These are phyloP conservation scores for Agapostemon virescens DNA, from an alignment of 2,888 invertebrate genomes.

Conservation along the genomic window DNA sequence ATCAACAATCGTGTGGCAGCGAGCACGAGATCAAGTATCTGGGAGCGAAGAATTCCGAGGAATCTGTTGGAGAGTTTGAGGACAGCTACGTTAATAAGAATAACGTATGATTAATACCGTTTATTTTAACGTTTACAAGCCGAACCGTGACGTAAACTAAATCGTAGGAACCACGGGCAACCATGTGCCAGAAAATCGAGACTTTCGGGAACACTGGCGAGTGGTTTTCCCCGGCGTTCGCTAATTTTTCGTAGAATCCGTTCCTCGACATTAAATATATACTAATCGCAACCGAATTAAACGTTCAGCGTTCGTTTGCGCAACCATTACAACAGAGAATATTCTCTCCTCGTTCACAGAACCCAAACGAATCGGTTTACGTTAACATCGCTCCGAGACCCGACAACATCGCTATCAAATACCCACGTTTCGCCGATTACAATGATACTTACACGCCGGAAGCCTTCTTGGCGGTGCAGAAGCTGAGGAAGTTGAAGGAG, in stretches of 20 bases:
- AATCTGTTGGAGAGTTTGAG: constrained; percentile 35
- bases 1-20: constrained; percentile 12
- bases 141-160: constrained; percentile 5
- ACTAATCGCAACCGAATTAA: not conserved
- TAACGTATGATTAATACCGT: constrained; percentile 34
- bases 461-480: constrained; percentile 60
- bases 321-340: not conserved
- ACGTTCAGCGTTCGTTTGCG: not conserved
- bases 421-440: constrained; percentile 29
- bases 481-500: constrained; percentile 66
- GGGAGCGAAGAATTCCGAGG: constrained; percentile 41
- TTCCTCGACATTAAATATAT: not conserved
- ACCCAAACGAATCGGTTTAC: constrained; percentile 21
- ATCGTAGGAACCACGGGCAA: not conserved
- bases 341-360: not conserved
- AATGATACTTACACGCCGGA: constrained; percentile 52
- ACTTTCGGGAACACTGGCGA: constrained; percentile 20
- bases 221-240: not conserved
- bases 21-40: constrained; percentile 30
- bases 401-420: not conserved
- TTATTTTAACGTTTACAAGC: constrained; percentile 25
- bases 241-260: not conserved
- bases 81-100: constrained; percentile 32
- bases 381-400: constrained; percentile 18
- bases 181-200: constrained; percentile 19